A percentile compares a stretch with the other conserved stretches of the same genome.
phyloP scores from a whole-genome alignment of 2,113 vertebrate genomes.

The Chroicocephalus ridibundus region DNA sequence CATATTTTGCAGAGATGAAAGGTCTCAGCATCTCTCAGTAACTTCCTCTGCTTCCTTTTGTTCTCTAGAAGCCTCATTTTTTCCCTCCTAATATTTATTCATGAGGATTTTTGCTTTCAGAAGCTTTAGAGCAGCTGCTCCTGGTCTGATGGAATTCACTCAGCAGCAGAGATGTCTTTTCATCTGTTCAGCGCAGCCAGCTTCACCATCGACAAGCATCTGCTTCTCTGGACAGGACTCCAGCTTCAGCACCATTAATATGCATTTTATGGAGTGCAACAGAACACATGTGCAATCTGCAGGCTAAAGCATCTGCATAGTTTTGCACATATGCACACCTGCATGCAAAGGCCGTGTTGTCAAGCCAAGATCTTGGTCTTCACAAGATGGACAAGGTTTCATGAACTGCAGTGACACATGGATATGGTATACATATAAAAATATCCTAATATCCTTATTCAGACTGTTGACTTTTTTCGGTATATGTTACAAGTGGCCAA shows the following conservation, averaged over 20 bases:
- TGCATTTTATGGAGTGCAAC: background rate
- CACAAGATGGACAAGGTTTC: background rate
- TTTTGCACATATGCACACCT: background rate
- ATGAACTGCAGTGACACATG: background rate
- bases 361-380: background rate
- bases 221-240: constrained; percentile 48
- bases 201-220: constrained; percentile 57
- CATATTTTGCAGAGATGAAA: constrained; percentile 60
- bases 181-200: constrained; percentile 50
- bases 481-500: background rate
- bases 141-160: constrained; percentile 69
- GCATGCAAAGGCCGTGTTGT: background rate
- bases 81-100: constrained; percentile 69
- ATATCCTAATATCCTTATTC: accelerated
- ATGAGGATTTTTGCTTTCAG: constrained; percentile 65
- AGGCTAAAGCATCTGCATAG: background rate
- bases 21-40: constrained; percentile 51
- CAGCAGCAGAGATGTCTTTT: constrained; percentile 63
- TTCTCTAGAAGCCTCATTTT: constrained; percentile 55
- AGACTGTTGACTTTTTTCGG: background rate
- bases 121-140: constrained; percentile 69
- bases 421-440: background rate
- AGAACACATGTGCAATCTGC: constrained; percentile 20
- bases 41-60: constrained; percentile 64
- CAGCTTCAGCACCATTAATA: constrained; percentile 5